Evolutionary conservation across 2,113 vertebrate genomes (phyloP).

Genomic region (Varanus salvator): DNA sequence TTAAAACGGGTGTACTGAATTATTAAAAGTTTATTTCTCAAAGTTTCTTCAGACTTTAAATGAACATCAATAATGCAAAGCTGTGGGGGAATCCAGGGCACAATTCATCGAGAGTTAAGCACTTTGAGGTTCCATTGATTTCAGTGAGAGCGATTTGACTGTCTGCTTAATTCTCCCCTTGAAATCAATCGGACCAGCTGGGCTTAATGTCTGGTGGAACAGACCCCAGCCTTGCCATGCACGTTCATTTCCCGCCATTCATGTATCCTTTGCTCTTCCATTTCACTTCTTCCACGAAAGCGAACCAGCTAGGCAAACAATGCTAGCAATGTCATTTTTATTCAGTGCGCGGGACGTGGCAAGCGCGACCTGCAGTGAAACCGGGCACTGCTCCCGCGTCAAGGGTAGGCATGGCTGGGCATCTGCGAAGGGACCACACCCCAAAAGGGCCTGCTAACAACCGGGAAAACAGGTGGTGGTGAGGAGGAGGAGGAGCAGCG

Average conservation of each 20-base stretch:
- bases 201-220: not conserved
- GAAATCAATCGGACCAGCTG: not conserved
- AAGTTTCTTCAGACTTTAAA: not conserved
- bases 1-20: not conserved
- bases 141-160: not conserved
- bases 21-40: not conserved
- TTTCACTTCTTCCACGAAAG: not conserved
- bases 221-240: not conserved
- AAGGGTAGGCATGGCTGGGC: too few species aligned
- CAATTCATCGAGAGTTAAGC: too few species aligned
- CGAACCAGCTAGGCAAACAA: not conserved
- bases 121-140: too few species aligned
- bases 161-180: not conserved
- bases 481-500: too few species aligned
- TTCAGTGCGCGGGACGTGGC: not conserved
- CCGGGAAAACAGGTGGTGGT: too few species aligned
- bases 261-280: not conserved
- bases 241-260: not conserved
- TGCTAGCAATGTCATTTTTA: not conserved
- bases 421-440: too few species aligned
- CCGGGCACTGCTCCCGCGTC: too few species aligned
- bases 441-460: too few species aligned
- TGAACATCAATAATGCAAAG: not conserved
- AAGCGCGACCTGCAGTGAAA: not conserved
- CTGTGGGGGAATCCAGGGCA: not conserved